Evolutionary conservation across 2,113 vertebrate species (phyloP).

Genomic region (Podiceps cristatus): DNA sequence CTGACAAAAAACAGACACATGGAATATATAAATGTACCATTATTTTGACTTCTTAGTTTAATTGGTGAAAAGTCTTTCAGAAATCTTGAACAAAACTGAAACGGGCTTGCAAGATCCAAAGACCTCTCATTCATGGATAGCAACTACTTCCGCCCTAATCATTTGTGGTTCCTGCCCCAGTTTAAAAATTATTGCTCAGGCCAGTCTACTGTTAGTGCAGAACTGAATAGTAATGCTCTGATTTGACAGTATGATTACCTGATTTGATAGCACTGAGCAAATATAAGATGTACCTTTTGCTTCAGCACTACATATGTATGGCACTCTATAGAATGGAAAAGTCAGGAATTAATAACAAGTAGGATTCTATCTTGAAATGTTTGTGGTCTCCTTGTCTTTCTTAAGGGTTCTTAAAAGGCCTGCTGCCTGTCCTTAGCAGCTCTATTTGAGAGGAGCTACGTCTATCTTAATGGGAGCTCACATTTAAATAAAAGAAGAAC

Average conservation of each 20-base stretch:
- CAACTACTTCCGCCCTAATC: background rate
- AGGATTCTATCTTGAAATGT: background rate
- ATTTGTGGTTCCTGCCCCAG: background rate
- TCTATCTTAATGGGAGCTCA: background rate
- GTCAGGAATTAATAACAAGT: background rate
- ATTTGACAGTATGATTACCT: background rate
- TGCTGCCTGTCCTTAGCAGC: background rate
- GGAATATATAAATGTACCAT: background rate
- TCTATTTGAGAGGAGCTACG: background rate
- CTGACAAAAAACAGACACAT: background rate
- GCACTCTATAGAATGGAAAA: background rate
- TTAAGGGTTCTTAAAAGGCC: background rate
- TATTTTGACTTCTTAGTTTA: background rate
- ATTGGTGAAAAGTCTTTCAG: background rate
- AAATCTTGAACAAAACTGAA: slow-evolving; percentile 1
- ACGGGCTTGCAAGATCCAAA: background rate
- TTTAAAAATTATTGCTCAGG: background rate
- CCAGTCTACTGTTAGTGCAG: background rate
- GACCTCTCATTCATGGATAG: background rate
- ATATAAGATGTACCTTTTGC: background rate
- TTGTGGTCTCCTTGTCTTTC: background rate
- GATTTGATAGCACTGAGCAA: background rate
- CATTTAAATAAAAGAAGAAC: background rate
- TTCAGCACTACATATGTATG: background rate
- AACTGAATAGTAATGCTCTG: background rate